A percentile compares a stretch with the other conserved stretches of the same genome.
Evolutionary conservation across 2,797 vertebrate genomes (phyloP).

Genomic region (Vespertilio murinus): DNA sequence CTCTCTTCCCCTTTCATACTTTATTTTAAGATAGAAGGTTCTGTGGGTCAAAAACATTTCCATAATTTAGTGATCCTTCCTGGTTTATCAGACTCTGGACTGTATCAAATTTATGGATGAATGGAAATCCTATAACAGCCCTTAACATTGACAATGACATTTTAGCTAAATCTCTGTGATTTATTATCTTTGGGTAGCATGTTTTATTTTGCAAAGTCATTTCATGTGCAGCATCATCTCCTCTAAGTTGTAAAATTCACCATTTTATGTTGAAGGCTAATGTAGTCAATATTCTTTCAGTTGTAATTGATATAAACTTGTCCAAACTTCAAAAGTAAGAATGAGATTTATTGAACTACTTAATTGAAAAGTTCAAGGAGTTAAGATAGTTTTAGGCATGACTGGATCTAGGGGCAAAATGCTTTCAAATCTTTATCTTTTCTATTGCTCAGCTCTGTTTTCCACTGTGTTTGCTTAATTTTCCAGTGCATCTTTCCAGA

Average conservation of each 20-base stretch:
- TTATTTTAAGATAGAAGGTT: slow-evolving; percentile 5
- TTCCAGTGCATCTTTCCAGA: neutral
- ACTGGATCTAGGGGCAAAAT: neutral
- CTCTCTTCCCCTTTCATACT: neutral
- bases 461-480: neutral
- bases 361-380: slow-evolving; percentile 15
- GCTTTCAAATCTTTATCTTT: neutral
- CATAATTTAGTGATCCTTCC: neutral
- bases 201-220: neutral
- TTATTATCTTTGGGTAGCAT: neutral
- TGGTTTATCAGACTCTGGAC: neutral
- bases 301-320: neutral
- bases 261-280: neutral
- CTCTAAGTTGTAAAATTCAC: neutral
- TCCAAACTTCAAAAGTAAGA: neutral
- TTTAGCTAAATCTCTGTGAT: neutral
- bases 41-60: neutral
- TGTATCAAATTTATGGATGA: slow-evolving; percentile 10
- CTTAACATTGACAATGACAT: neutral
- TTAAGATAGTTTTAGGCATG: neutral
- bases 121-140: neutral
- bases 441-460: neutral
- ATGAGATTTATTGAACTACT: neutral
- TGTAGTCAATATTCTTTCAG: neutral
- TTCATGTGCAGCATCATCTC: neutral